Evolutionary conservation across 92 coral and sea anemone species (phyloP).

Genomic region (Actinostola sp.): DNA sequence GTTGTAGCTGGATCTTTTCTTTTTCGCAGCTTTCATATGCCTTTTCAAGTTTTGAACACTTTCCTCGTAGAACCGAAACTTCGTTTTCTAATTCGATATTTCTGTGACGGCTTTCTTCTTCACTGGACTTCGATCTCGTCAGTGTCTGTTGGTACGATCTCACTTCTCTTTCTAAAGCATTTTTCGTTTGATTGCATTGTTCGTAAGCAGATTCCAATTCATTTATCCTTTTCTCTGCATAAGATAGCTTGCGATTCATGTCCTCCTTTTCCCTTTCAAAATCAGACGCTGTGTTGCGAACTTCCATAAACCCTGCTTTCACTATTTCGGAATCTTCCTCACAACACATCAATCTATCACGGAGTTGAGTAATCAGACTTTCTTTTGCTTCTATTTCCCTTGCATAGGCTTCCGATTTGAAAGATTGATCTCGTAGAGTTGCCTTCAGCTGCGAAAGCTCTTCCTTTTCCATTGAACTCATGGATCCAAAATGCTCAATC

Average conservation of each 20-base stretch:
- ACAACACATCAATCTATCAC: constrained; percentile 72
- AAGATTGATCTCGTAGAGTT: constrained; percentile 76
- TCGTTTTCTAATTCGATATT: constrained; percentile 78
- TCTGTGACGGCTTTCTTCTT: constrained; percentile 56
- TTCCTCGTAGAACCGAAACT: constrained; percentile 46
- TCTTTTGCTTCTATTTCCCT: constrained; percentile 79
- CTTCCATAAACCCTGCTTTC: constrained; percentile 40
- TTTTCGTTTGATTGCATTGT: constrained; percentile 61
- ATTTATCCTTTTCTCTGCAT: constrained; percentile 54
- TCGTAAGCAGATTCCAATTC: constrained; percentile 71
- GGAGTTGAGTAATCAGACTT: constrained; percentile 66
- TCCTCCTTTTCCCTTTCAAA: constrained; percentile 61
- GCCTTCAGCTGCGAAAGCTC: constrained; percentile 73
- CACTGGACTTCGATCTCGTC: constrained; percentile 57
- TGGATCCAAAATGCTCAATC: constrained; percentile 73
- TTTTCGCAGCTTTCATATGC: constrained; percentile 79
- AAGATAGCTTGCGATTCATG: constrained; percentile 61
- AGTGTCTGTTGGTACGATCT: constrained; percentile 56
- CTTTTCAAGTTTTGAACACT: constrained; percentile 74
- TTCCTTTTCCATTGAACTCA: constrained; percentile 65
- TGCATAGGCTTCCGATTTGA: constrained; percentile 62
- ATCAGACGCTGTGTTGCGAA: constrained; percentile 50
- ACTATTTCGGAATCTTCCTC: constrained; percentile 64
- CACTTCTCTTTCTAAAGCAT: constrained; percentile 72
- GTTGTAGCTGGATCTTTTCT: constrained; percentile 82